These are phyloP conservation scores for Lycocerus yunnanus DNA, from an alignment of 2,888 invertebrate species.

Conservation along the genomic window DNA sequence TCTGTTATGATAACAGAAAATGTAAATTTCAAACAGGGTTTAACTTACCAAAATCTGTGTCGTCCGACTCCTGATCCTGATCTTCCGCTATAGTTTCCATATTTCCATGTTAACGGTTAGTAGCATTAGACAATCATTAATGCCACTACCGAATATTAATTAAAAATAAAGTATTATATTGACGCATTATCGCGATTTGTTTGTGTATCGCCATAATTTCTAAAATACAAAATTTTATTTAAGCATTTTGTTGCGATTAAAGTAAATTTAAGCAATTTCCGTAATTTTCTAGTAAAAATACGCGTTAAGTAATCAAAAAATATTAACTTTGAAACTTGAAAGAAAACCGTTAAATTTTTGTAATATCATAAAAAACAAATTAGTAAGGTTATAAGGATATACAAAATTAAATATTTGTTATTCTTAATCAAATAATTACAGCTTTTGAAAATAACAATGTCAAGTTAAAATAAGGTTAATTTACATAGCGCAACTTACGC, in stretches of 20 bases:
- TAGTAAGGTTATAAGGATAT: background rate
- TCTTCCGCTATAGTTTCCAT: slow-evolving; percentile 75
- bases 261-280: background rate
- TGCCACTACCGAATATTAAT: slow-evolving; percentile 43
- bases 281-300: background rate
- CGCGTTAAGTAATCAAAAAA: background rate
- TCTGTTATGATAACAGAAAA: background rate
- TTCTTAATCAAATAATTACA: background rate
- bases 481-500: background rate
- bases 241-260: background rate
- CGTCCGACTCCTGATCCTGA: slow-evolving; percentile 68
- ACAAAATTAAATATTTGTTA: background rate
- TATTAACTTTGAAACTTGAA: background rate
- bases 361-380: background rate
- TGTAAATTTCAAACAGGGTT: background rate
- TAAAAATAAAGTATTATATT: slow-evolving; percentile 1
- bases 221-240: slow-evolving; percentile 60
- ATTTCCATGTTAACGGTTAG: slow-evolving; percentile 40
- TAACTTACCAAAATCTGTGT: slow-evolving; percentile 65
- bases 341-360: background rate
- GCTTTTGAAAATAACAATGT: background rate
- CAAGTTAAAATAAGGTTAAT: background rate
- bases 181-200: slow-evolving; percentile 1
- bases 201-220: background rate
- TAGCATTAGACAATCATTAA: slow-evolving; percentile 29